phyloP scores from a whole-genome alignment of 2,113 vertebrate species.

The Cyprinodon brontotheroides region DNA sequence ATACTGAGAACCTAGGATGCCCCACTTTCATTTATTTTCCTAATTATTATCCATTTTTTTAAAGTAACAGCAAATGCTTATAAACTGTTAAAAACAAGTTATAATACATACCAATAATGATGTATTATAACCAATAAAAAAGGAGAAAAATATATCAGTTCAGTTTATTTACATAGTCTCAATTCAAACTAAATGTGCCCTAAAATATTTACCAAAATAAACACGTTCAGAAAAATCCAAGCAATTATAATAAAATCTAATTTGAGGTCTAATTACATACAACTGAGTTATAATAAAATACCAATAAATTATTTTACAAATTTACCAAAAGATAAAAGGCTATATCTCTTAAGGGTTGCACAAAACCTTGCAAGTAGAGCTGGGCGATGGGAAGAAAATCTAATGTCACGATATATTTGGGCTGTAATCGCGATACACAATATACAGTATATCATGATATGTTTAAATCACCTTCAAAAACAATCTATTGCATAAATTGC shows the following conservation, averaged over 20 bases:
- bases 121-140: not conserved
- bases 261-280: not conserved
- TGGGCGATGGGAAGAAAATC: no score
- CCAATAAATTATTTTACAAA: no score
- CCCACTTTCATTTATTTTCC: slow-evolving; percentile 3
- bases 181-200: not conserved
- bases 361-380: no score
- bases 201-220: not conserved
- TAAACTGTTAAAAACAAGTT: not conserved
- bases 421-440: no score
- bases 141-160: not conserved
- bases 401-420: no score
- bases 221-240: not conserved
- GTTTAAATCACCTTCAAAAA: no score
- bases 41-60: slow-evolving; percentile 10
- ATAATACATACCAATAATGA: not conserved
- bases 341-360: no score
- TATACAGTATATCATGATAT: no score
- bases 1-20: slow-evolving; percentile 35
- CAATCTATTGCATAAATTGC: no score
- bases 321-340: no score
- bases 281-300: not conserved
- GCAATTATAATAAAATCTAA: not conserved
- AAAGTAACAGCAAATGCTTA: not conserved
- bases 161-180: not conserved